Evolutionary conservation across 2,113 vertebrate genomes (phyloP), one percentile per base, ranked within the genome.

Genomic region (Mungos mungo): DNA sequence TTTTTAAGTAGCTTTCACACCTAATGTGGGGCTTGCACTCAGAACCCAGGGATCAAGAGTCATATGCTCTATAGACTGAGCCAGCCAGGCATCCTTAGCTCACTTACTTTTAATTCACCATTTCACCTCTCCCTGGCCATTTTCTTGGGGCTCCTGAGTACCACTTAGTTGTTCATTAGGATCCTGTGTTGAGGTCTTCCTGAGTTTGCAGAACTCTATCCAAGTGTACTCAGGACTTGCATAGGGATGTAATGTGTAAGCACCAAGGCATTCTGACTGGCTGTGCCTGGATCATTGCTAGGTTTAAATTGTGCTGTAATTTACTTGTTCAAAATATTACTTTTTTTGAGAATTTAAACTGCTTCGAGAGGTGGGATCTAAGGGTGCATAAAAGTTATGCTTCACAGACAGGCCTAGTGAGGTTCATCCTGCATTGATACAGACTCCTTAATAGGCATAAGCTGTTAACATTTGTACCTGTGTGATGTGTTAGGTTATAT

Each of bases 311-410:
- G 13, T 21, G 66, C 33, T 93, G 15, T 79, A 81, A 63, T 95
- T 88, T 92, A 60, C 50, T 90, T 65, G 38, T 88, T 92, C 18
- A 92, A 88, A 95, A 86, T 63, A 63, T 63, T 85, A 81, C 2
- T 77, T 83, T 79, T 45, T 50, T 41, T 31, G 12, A 81, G 63
- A 90, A 54, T 81, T 60, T 52, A 66, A 68, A 54, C 80, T 90
- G 5, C 76, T 91, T 21, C 45, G 81, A 88, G 81, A 92, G 54
- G 33, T 35, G 57, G 13, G 16, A 25, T 85, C 84, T 54, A 77
- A 63, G 27, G 68, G 21, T 85, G 19, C 35, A 41, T 69, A 33
- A 63, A 84, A 71, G 8, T 84, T 92, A 14, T 9, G 7, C 7
- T 27, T 18, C 15, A 52, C 7, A 90, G 68, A 50, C 9, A 29